Base-by-base conservation (phyloP, 2,888 invertebrate genomes). In the Stenolophus ochropezus region DNA sequence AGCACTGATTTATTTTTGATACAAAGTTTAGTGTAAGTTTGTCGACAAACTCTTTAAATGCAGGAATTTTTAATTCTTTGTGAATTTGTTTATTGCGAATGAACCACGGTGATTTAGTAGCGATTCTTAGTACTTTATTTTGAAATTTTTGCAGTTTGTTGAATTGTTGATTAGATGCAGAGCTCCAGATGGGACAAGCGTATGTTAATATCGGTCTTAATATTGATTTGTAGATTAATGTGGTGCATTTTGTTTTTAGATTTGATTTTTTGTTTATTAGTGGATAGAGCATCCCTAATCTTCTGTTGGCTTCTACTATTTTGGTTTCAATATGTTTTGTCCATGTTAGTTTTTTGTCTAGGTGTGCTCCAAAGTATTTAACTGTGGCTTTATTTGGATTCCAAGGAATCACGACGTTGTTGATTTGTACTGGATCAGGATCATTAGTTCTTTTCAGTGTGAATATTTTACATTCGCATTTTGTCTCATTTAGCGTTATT, bases 291-390 rank as follows among this genome's bases (percentile, higher is more conserved):
- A 69, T 69, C 8, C 69, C 25, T 23, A 69, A 20, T 2, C 25
- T 69, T 27, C n/a, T n/a, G n/a, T n/a, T n/a, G n/a, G n/a, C n/a
- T n/a, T n/a, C n/a, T n/a, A n/a, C n/a, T n/a, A n/a, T n/a, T 69
- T 69, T 69, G n/a, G 25, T 23, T 69, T 23, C 14, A n/a, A 3
- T 69, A 20, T 69, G 69, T 27, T 27, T 27, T 23, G 25, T 69
- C 69, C 69, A 69, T 69, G 23, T 8, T 23, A 21, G 25, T 23
- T n/a, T n/a, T n/a, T n/a, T n/a, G n/a, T n/a, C n/a, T n/a, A n/a
- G n/a, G n/a, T n/a, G n/a, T n/a, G n/a, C 65, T 23, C 65, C 65
- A 5, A 65, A 27, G 65, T 69, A 69, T 61, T 61, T 61, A 21
- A 61, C 20, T 61, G 61, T 21, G 1, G 61, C 16, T 18, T 61